Percentiles rank a stretch among this genome's conserved stretches.
Conservation (phyloP, 37 sponge, comb jelly and placozoan genomes). For the Beroe ovata region DNA sequence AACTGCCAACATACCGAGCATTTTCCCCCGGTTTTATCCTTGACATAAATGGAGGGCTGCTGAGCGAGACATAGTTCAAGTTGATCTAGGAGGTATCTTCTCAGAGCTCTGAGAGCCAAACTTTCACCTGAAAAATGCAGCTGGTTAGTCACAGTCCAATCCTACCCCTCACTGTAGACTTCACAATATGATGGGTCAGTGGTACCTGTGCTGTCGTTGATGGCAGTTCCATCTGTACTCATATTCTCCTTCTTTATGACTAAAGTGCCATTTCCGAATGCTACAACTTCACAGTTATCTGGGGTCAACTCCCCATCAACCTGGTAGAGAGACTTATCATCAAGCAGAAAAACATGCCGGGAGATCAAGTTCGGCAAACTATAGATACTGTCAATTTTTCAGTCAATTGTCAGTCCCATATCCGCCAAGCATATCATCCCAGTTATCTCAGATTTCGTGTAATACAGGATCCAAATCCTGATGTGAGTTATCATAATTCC, state of each 20-base stretch:
- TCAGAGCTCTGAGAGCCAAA: conserved; percentile 46
- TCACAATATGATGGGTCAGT: no score
- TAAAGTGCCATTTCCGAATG: conserved; percentile 28
- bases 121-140: no score
- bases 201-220: conserved; percentile 25
- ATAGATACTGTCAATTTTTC: no score
- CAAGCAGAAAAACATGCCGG: no score
- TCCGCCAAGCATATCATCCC: no score
- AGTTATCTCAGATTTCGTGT: no score
- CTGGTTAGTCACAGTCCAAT: no score
- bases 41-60: background rate
- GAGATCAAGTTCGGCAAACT: no score
- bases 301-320: conserved; percentile 17
- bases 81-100: conserved; percentile 42
- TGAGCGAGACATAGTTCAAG: background rate
- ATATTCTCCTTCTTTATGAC: conserved; percentile 18
- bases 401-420: no score
- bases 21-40: conserved; percentile 27
- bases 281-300: conserved; percentile 56
- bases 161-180: no score
- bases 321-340: no score
- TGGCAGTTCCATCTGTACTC: background rate
- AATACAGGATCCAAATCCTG: background rate
- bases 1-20: no score
- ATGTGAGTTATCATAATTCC: background rate